Conservation (phyloP, 2,888 invertebrate genomes). For the Sesamia inferens region DNA sequence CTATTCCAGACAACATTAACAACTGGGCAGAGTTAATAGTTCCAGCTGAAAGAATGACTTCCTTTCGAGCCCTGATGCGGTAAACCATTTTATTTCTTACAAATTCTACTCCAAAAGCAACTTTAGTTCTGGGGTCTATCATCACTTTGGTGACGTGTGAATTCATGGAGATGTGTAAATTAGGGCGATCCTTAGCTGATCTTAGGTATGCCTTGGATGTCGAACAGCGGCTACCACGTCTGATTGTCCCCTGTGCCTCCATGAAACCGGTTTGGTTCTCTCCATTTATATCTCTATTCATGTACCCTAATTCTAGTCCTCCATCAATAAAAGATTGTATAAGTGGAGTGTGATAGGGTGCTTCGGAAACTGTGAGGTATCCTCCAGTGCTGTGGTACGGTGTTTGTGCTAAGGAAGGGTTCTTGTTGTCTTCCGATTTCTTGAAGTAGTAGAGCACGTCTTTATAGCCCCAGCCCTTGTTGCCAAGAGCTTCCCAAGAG, state of each 20-base stretch:
- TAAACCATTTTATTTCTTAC: slow-evolving; percentile 93
- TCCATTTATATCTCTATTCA: slow-evolving; percentile 96
- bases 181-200: slow-evolving; percentile 94
- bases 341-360: slow-evolving; percentile 96
- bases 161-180: slow-evolving; percentile 95
- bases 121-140: slow-evolving; percentile 93
- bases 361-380: slow-evolving; percentile 95
- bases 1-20: slow-evolving; percentile 97
- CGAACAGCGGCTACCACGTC: slow-evolving; percentile 96
- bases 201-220: slow-evolving; percentile 96
- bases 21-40: slow-evolving; percentile 98
- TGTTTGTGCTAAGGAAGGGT: slow-evolving; percentile 94
- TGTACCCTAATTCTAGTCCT: slow-evolving; percentile 95
- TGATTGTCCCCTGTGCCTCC: slow-evolving; percentile 95
- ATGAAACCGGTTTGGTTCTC: slow-evolving; percentile 96
- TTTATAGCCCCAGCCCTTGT: slow-evolving; percentile 96
- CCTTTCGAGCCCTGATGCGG: slow-evolving; percentile 94
- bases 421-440: slow-evolving; percentile 97
- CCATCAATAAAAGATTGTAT: slow-evolving; percentile 95
- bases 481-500: slow-evolving; percentile 96
- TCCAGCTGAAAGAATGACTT: slow-evolving; percentile 97
- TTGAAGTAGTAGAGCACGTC: slow-evolving; percentile 96
- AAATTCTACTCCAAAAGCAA: slow-evolving; percentile 96
- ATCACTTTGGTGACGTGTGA: slow-evolving; percentile 94
- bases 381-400: slow-evolving; percentile 95